These are phyloP conservation scores for Onychomys leucogaster DNA, from an alignment of 2,797 vertebrate genomes.

Conservation along the genomic window DNA sequence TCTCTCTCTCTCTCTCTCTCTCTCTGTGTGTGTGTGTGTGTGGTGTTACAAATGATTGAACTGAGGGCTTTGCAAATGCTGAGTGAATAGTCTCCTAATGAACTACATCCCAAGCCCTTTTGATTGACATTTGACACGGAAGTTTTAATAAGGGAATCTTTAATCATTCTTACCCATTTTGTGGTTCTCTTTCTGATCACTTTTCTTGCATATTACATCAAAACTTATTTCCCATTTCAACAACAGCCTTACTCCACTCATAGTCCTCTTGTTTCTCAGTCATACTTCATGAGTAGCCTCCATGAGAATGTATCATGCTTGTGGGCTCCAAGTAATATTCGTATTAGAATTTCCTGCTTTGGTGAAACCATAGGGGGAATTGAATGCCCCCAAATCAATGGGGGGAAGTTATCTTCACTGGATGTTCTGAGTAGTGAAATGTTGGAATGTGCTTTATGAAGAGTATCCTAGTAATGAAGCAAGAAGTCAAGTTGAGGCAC, in stretches of 20 bases:
- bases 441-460: background rate
- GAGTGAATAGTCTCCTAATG: background rate
- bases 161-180: no score
- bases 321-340: background rate
- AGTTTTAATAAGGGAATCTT: background rate
- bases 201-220: background rate
- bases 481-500: fast-evolving
- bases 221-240: background rate
- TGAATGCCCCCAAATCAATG: no score
- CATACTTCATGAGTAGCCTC: background rate
- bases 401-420: background rate
- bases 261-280: background rate
- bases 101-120: background rate
- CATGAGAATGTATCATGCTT: background rate
- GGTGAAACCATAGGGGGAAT: background rate
- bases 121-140: no score
- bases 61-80: background rate
- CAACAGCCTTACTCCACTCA: no score
- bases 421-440: background rate
- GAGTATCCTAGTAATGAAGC: fast-evolving
- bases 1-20: no score
- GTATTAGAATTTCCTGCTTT: background rate
- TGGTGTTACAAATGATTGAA: background rate
- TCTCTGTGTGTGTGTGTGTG: background rate
- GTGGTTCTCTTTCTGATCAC: background rate